Percentiles rank a stretch among this genome's conserved stretches.
Conservation (phyloP, 2,888 invertebrate genomes). For the Encarsia formosa region DNA sequence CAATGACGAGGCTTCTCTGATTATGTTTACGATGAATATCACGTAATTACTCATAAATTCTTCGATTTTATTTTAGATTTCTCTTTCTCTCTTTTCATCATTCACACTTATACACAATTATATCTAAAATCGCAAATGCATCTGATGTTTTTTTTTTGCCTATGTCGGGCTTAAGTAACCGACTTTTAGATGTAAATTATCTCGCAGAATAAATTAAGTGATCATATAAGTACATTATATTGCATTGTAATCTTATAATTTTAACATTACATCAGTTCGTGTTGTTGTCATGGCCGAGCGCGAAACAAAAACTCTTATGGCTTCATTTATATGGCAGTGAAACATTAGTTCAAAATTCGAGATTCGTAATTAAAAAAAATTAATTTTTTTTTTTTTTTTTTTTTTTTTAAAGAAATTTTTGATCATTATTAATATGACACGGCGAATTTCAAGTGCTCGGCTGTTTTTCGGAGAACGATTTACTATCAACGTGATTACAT, state of each 20-base stretch:
- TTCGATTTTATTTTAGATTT: slow-evolving; percentile 4
- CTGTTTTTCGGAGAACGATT: no score
- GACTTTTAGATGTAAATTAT: slow-evolving; percentile 35
- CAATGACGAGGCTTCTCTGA: slow-evolving; percentile 42
- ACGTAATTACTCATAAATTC: slow-evolving; percentile 36
- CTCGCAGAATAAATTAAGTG: slow-evolving; percentile 34
- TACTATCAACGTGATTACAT: no score
- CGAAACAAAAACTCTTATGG: slow-evolving; percentile 1
- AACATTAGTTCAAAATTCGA: slow-evolving; percentile 20
- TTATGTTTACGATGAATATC: slow-evolving; percentile 47
- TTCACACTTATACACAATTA: slow-evolving; percentile 8
- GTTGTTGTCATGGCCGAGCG: slow-evolving; percentile 37
- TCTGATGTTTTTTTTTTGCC: slow-evolving; percentile 10
- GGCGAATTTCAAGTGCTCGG: no score
- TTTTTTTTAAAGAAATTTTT: no score
- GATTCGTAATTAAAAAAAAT: no score
- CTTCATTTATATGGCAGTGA: slow-evolving; percentile 19
- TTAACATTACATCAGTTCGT: slow-evolving; percentile 37
- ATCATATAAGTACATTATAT: slow-evolving; percentile 49
- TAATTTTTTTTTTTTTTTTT: neutral
- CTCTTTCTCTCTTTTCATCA: slow-evolving; percentile 10
- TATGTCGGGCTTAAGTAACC: slow-evolving; percentile 24
- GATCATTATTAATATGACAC: no score
- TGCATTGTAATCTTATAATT: slow-evolving; percentile 50
- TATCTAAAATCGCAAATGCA: slow-evolving; percentile 22